A percentile compares a stretch with the other conserved stretches of the same genome.
phyloP scores from a whole-genome alignment of 2,888 invertebrate species.

The Brassicogethes aeneus region DNA sequence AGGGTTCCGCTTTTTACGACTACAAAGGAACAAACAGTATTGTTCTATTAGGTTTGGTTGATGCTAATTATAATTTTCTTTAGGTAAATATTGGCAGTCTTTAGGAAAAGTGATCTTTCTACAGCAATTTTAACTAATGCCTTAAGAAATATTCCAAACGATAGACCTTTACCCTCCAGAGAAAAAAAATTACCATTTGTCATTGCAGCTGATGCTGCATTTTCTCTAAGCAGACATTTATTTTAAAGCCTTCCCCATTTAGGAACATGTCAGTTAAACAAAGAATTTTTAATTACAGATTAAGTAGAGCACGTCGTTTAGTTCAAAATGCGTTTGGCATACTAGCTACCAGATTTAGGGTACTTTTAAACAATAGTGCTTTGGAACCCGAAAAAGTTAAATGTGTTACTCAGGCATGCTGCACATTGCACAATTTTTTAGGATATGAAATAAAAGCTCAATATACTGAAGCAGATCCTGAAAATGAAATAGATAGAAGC shows the following conservation, averaged over 20 bases:
- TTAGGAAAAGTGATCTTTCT: background rate
- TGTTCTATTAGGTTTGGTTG: conserved; percentile 22
- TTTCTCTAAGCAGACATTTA: conserved; percentile 4
- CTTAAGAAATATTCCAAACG: conserved; percentile 9
- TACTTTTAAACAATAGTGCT: background rate
- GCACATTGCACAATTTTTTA: background rate
- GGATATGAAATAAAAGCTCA: background rate
- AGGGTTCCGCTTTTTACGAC: conserved; percentile 15
- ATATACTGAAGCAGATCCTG: background rate
- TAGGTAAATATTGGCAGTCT: conserved; percentile 20
- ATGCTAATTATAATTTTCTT: conserved; percentile 21
- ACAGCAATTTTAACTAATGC: background rate
- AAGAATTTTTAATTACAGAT: conserved; percentile 12
- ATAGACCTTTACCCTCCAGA: conserved; percentile 8
- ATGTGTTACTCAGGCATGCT: background rate
- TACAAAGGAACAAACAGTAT: conserved; percentile 23
- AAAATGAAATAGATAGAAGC: background rate
- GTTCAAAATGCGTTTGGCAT: conserved; percentile 17
- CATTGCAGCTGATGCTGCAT: conserved; percentile 38
- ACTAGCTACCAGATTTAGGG: conserved; percentile 11
- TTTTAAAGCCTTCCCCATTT: conserved; percentile 12
- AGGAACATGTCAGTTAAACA: conserved; percentile 5
- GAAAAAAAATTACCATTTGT: conserved; percentile 20
- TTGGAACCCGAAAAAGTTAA: background rate
- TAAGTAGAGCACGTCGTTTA: conserved; percentile 10